These are phyloP conservation scores for Cephalopachus bancanus DNA, from an alignment of 2,797 vertebrate genomes.

Conservation along the genomic window DNA sequence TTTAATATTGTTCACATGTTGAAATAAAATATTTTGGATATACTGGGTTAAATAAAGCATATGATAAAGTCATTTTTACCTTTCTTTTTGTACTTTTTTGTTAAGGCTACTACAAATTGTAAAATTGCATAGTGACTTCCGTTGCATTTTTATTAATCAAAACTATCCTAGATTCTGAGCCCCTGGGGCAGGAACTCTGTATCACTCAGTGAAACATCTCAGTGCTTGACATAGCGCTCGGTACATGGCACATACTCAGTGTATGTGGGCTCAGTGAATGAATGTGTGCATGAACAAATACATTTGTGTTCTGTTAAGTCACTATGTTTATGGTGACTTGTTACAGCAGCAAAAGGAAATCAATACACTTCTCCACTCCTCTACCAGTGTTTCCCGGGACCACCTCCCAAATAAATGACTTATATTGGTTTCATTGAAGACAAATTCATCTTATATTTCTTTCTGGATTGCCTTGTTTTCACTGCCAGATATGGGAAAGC, in stretches of 20 bases:
- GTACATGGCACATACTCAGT: background rate
- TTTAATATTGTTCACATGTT: background rate
- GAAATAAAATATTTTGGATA: background rate
- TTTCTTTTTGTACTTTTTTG: background rate
- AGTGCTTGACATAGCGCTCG: background rate
- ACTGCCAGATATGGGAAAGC: too few species aligned
- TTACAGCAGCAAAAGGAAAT: conserved; percentile 6
- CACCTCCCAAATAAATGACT: background rate
- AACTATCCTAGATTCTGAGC: background rate
- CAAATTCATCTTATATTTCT: too few species aligned
- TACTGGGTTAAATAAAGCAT: conserved; percentile 21
- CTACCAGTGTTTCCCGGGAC: background rate
- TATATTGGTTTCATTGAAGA: background rate
- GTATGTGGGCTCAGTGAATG: background rate
- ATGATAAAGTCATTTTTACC: background rate
- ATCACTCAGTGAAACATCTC: background rate
- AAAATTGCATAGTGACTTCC: background rate
- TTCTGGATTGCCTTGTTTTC: too few species aligned
- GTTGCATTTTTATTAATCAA: background rate
- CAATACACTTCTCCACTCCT: background rate
- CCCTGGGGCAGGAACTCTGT: background rate
- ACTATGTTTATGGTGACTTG: background rate
- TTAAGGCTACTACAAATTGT: background rate
- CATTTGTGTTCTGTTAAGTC: background rate
- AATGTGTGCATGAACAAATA: background rate